Conservation (phyloP, 2,797 vertebrate genomes). For the Anniella stebbinsi region DNA sequence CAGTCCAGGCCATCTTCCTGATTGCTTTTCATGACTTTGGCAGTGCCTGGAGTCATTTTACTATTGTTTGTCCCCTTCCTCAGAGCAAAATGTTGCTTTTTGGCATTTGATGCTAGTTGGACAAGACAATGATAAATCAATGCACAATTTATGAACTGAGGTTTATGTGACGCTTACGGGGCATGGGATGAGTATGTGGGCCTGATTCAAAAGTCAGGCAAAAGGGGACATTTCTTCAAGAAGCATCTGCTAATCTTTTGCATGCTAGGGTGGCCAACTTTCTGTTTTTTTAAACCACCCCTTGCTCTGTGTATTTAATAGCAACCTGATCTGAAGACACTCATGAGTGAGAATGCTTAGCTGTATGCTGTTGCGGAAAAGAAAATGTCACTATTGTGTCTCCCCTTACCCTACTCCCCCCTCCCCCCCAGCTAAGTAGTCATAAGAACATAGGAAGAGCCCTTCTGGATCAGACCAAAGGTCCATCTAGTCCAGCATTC, state of each 20-base stretch:
- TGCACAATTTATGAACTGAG: slow-evolving; percentile 5
- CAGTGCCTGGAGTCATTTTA: slow-evolving; percentile 3
- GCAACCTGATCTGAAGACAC: not conserved
- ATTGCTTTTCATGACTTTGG: not conserved
- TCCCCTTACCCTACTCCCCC: no score
- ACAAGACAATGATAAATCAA: slow-evolving; percentile 22
- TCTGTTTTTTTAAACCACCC: not conserved
- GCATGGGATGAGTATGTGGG: not conserved
- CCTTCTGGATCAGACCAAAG: no score
- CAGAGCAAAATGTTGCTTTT: slow-evolving; percentile 24
- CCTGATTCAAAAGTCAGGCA: not conserved
- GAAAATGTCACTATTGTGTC: not conserved
- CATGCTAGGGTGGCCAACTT: not conserved
- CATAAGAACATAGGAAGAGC: no score
- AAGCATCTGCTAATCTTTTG: not conserved
- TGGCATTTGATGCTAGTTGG: slow-evolving; percentile 7
- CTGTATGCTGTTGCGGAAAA: no score
- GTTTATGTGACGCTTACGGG: not conserved
- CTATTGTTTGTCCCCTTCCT: not conserved
- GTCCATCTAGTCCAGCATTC: no score
- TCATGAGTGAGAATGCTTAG: not conserved
- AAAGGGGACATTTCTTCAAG: not conserved
- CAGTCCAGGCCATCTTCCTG: slow-evolving; percentile 25
- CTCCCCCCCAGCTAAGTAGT: no score
- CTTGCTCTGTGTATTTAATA: not conserved